Percentiles rank a stretch among this genome's conserved stretches.
Conservation (phyloP, 2,797 vertebrate species). For the Eurystomus glaucurus region DNA sequence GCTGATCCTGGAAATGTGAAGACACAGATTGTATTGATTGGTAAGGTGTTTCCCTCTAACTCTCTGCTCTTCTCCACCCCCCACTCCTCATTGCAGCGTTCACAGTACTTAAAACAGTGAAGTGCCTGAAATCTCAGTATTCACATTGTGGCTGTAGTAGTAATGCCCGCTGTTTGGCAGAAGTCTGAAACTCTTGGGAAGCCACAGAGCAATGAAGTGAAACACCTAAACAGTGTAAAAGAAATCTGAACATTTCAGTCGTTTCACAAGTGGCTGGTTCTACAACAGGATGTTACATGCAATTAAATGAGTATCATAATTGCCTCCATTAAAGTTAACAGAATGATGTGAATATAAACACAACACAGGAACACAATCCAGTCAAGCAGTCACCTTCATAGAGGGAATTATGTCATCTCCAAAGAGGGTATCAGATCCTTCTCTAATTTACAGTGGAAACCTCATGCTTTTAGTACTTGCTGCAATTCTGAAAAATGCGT, state of each 20-base stretch:
- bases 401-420: not conserved
- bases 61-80: accelerated
- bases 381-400: not conserved
- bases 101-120: not conserved
- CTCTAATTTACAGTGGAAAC: not conserved
- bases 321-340: not conserved
- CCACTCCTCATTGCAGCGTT: accelerated
- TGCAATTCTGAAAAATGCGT: not conserved
- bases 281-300: not conserved
- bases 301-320: not conserved
- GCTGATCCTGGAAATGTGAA: not conserved
- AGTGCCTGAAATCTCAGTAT: not conserved
- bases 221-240: not conserved
- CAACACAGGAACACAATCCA: not conserved
- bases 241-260: not conserved
- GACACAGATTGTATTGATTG: not conserved
- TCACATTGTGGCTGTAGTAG: not conserved
- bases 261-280: conserved; percentile 21
- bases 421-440: not conserved
- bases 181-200: not conserved
- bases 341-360: not conserved
- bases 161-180: not conserved
- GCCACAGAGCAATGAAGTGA: not conserved
- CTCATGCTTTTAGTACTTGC: not conserved
- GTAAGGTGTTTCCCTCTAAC: not conserved